Base-by-base conservation (phyloP, 2,888 invertebrate species). In the Troides aeacus region DNA sequence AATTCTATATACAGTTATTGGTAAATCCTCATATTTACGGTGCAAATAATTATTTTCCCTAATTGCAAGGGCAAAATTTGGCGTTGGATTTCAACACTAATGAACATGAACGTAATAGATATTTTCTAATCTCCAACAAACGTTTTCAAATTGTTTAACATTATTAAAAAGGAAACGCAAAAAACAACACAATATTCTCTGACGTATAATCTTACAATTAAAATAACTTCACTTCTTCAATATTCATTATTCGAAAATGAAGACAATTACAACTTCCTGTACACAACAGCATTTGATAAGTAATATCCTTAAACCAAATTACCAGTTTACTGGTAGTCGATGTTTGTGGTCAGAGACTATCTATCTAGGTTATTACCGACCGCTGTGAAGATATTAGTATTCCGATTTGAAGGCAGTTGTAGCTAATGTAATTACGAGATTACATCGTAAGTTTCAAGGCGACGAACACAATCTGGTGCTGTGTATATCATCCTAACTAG, bases 101-200 rank as follows among this genome's bases (percentile, higher is more conserved):
- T 90, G 92, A 92, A 88, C 87, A 84, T 82, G 88, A 83, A 88
- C 81, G 92, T 87, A 90, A 92, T 81, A 84, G 90, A 92, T 91
- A 92, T 88, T 91, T 89, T 89, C 87, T 86, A 85, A 89, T 85
- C 85, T 85, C 78, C 78, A 77, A 56, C 77, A 83, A 81, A 84
- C 83, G 82, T 78, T 77, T 79, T 77, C 30, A 84, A 85, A 86
- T 86, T 77, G 79, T 78, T 46, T 77, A 76, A 80, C 80, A 78
- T 82, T 78, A 79, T 83, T 81, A 76, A 73, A 74, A 79, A 78
- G 77, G 75, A 77, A 79, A 80, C 78, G 71, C 72, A 69, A 66
- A 59, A 68, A 71, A 56, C 64, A 60, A 66, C 24, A 1, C 36
- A 58, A 63, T 70, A 71, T 68, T 72, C 62, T n/a, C 70, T 60